Evolutionary conservation across 64 coral and sea anemone species (phyloP), one percentile per base, ranked within the genome.

Genomic region (Montipora capricornis): DNA sequence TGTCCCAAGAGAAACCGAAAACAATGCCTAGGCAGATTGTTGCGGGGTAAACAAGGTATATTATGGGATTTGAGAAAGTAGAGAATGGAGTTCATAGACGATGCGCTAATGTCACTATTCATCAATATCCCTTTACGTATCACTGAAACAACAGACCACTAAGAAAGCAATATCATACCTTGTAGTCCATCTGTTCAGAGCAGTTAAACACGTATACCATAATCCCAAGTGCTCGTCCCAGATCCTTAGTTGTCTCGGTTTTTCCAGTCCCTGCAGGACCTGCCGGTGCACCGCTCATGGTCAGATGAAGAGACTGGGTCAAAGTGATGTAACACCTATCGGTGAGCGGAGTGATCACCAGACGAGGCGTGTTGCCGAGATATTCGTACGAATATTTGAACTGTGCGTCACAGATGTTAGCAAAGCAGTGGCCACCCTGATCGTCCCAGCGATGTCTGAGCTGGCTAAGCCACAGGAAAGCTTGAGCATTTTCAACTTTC

Each of bases 201-300:
- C 98, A 99, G 89, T 99, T 99, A 47, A 99, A 99, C 82, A 99
- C 98, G 58, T 99, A 99, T 16, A 99, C 98, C 98, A 99, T 99
- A 62, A 99, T 99, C 81, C 98, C 98, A 16, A 99, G 92, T 13
- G 98, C 98, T 87, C 98, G 91, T 16, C 98, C 98, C 79, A 99
- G 92, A 96, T 99, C 98, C 86, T 99, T 99, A 2, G 98, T 99
- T 16, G 98, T 99, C 80, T 99, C 98, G 1, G 98, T 99, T 68
- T 99, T 99, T n/a, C 98, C 98, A 47, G 98, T 99, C 69, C 98
- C 98, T 22, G 98, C 98, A 44, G 98, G 98, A 13, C 98, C 98
- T 4, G 98, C 98, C 4, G 98, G 98, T 6, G 98, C 98, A 50
- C 98, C 98, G 58, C 98, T 99, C 98, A 99, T 99, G 9, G 98